Base-by-base conservation (phyloP, 2,888 invertebrate genomes). In the Pelosia muscerda region DNA sequence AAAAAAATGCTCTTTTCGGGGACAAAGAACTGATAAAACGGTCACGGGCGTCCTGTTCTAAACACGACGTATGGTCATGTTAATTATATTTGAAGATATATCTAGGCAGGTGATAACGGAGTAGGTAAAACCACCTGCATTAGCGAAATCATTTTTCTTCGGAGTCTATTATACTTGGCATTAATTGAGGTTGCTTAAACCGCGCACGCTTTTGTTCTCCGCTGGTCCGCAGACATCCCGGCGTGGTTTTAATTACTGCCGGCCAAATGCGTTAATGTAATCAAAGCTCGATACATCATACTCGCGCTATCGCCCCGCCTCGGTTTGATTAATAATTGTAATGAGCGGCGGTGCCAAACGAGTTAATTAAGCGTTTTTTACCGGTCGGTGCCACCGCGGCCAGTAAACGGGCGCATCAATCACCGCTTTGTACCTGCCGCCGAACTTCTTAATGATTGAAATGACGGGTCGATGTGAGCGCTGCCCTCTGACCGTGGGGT, bases 301-400 rank as follows among this genome's bases (percentile, higher is more conserved):
- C 90, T 90, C 87, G 90, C 87, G 84, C 92, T 92, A 93, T 93
- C 92, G 90, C 91, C 84, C 91, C 91, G 91, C 91, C 92, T 92
- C 87, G 89, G 84, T 93, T 95, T 94, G 94, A 95, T 94, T 95
- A 94, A 95, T 94, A 94, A 89, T 93, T 92, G 91, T 94, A 94
- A 94, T 94, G 94, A 94, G 94, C 92, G 92, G 90, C 92, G 93
- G 91, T 93, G 93, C 94, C 95, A 94, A 95, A 94, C 94, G 95
- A 94, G 94, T 95, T 94, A 95, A 94, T 94, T 94, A 94, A 93
- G 90, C 89, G 88, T 94, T 95, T 95, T 94, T 93, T 92, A 90
- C 88, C 77, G 79, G 82, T 75, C 81, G 85, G 88, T 93, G 94
- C 92, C 92, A 92, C 93, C 88, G 92, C 86, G 92, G 85, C 89